Conservation (phyloP, 2,113 vertebrate species). For the Ameiurus melas region DNA sequence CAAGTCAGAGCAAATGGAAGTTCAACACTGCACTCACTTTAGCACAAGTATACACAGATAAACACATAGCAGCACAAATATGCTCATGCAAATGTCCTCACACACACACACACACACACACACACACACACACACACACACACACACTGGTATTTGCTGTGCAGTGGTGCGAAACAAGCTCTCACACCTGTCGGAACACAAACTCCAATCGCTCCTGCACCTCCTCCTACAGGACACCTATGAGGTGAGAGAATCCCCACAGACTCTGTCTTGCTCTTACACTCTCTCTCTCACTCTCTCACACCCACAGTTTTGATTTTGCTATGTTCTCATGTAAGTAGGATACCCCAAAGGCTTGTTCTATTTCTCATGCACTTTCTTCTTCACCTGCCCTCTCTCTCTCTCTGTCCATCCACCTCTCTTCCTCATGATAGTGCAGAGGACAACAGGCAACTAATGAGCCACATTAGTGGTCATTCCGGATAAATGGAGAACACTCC, state of each 20-base stretch:
- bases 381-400: slow-evolving; percentile 9
- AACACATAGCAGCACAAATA: slow-evolving; percentile 19
- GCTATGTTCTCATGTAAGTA: neutral
- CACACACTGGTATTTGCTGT: slow-evolving; percentile 62
- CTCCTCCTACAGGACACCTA: slow-evolving; percentile 25
- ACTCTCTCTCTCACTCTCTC: neutral
- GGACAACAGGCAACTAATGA: slow-evolving; percentile 58
- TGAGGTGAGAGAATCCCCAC: slow-evolving; percentile 36
- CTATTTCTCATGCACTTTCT: slow-evolving; percentile 3
- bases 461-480: slow-evolving; percentile 57
- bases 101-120: slow-evolving; percentile 14
- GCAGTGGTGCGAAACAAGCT: slow-evolving; percentile 66
- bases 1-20: slow-evolving; percentile 16
- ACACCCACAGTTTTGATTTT: neutral
- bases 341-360: slow-evolving; percentile 14
- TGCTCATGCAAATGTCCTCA: slow-evolving; percentile 2
- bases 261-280: neutral
- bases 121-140: slow-evolving; percentile 23
- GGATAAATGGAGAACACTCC: slow-evolving; percentile 56
- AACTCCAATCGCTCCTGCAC: slow-evolving; percentile 19
- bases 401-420: slow-evolving; percentile 13
- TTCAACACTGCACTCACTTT: neutral
- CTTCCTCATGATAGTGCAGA: slow-evolving; percentile 34
- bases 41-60: neutral
- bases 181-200: slow-evolving; percentile 58